These are phyloP conservation scores for Tachina lurida DNA, from an alignment of 2,888 invertebrate species.

Conservation along the genomic window DNA sequence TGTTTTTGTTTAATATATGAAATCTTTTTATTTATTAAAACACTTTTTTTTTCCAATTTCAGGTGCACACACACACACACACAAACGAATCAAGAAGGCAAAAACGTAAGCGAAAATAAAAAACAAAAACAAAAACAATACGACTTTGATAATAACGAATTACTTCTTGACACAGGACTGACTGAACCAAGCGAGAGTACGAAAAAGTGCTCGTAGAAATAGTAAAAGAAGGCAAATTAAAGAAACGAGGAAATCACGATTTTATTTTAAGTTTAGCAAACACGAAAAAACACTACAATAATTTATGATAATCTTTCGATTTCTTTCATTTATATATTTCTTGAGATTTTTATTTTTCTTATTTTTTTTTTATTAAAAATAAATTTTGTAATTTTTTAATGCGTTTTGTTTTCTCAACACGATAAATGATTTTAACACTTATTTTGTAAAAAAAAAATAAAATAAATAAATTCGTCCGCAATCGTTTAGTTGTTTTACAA, in stretches of 20 bases:
- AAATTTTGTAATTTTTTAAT: not conserved
- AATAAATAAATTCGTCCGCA: constrained; percentile 55
- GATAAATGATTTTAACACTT: constrained; percentile 31
- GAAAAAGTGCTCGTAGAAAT: constrained; percentile 30
- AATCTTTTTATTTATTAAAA: constrained; percentile 10
- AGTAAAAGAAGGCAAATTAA: constrained; percentile 29
- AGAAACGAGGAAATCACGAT: constrained; percentile 62
- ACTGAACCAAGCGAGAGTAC: constrained; percentile 26
- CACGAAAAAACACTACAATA: constrained; percentile 41
- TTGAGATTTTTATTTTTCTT: not conserved
- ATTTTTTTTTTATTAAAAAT: constrained; percentile 26
- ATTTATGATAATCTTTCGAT: constrained; percentile 2
- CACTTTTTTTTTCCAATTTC: constrained; percentile 28
- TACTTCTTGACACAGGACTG: constrained; percentile 48
- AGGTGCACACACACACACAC: constrained; percentile 18
- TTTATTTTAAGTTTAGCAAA: constrained; percentile 43
- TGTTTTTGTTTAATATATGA: constrained; percentile 4
- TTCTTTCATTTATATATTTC: constrained; percentile 15
- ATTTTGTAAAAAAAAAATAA: constrained; percentile 19
- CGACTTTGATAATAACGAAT: constrained; percentile 50
- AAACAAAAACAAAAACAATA: constrained; percentile 42
- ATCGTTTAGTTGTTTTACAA: constrained; percentile 47
- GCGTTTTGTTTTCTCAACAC: constrained; percentile 14
- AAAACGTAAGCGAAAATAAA: constrained; percentile 25
- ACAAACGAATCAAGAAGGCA: constrained; percentile 32